Evolutionary conservation across 2,888 invertebrate genomes (phyloP).

Genomic region (Drosophila mimetica): DNA sequence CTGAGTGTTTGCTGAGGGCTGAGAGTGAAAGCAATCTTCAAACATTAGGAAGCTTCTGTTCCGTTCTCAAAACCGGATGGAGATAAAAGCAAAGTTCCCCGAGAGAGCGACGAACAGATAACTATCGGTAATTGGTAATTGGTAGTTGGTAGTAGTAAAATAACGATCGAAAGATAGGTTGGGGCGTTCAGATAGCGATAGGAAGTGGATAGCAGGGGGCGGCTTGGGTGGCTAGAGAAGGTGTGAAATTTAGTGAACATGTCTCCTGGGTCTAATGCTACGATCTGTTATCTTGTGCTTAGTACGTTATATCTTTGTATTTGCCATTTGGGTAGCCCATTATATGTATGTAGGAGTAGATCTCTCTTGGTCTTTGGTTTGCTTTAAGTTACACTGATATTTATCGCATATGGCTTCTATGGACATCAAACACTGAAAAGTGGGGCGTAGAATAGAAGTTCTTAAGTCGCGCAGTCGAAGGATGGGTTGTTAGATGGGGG

Average conservation of each 20-base stretch:
- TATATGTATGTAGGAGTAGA: constrained; percentile 40
- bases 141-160: constrained; percentile 16
- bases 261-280: constrained; percentile 37
- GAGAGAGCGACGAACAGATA: constrained; percentile 4
- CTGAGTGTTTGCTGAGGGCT: constrained; percentile 42
- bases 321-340: constrained; percentile 29
- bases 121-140: constrained; percentile 18
- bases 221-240: constrained; percentile 16
- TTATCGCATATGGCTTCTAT: constrained; percentile 43
- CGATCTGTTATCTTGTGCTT: constrained; percentile 31
- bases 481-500: neutral
- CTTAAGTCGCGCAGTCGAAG: constrained; percentile 21
- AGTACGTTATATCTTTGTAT: constrained; percentile 26
- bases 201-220: constrained; percentile 29
- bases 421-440: constrained; percentile 46
- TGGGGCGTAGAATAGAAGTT: constrained; percentile 13
- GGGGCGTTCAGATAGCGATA: constrained; percentile 21
- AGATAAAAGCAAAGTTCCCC: constrained; percentile 43
- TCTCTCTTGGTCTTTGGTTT: constrained; percentile 51
- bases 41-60: constrained; percentile 63
- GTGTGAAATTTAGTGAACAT: constrained; percentile 32
- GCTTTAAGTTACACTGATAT: constrained; percentile 46
- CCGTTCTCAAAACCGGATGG: constrained; percentile 36
- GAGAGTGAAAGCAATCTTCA: constrained; percentile 70
- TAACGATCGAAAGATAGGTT: constrained; percentile 36